These are phyloP conservation scores for Hypsibius dujardini DNA, from an alignment of 1,140 invertebrate genomes.

Conservation along the genomic window DNA sequence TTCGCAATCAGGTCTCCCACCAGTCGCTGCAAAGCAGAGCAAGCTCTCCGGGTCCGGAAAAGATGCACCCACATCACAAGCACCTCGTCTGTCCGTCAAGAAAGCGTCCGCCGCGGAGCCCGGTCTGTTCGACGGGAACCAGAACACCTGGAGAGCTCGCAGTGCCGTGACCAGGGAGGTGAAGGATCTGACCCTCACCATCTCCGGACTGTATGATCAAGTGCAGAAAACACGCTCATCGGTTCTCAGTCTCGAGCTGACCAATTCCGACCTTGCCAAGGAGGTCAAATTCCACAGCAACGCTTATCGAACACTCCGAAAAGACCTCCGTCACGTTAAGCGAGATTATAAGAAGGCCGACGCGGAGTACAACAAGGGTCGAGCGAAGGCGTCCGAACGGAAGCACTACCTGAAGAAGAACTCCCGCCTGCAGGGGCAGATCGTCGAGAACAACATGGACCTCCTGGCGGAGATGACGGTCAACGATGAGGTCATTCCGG, in stretches of 20 bases:
- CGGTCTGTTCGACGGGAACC: background rate
- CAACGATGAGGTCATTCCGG: background rate
- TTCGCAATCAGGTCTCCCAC: too few relatives aligned
- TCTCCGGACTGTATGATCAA: constrained; percentile 6
- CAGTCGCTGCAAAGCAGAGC: too few relatives aligned
- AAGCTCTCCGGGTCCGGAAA: too few relatives aligned
- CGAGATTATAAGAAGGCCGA: constrained; percentile 9
- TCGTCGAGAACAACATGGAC: constrained; percentile 10
- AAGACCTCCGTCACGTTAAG: background rate
- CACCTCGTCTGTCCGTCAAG: background rate
- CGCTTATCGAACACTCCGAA: background rate
- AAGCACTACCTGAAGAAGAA: constrained; percentile 7
- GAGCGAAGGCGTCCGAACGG: background rate
- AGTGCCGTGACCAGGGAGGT: background rate
- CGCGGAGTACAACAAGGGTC: background rate
- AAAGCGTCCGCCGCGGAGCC: background rate
- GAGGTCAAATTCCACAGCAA: background rate
- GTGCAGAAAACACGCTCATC: background rate
- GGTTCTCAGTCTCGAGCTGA: background rate
- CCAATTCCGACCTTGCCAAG: background rate
- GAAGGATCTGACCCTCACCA: background rate
- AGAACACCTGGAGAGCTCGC: background rate
- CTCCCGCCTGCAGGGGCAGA: background rate
- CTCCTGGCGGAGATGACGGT: constrained; percentile 7
- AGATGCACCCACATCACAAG: background rate